phyloP scores from a whole-genome alignment of 2,113 vertebrate genomes.

The Ovis aries region ARS-UI_Ramb_v3.0 NC_056065.1:49272001-49272500 shows the following conservation, averaged over 20 bases:
- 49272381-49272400: not conserved
- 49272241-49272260: too few relatives aligned
- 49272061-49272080: not conserved
- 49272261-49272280: rapidly evolving
- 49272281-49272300: not conserved
- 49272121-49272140: not conserved
- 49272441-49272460: not conserved
- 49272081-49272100: not conserved
- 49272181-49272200: not conserved
- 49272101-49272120: not conserved
- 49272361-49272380: rapidly evolving
- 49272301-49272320: not conserved
- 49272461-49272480: too few relatives aligned
- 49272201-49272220: not conserved
- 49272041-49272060: not conserved
- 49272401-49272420: not conserved
- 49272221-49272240: too few relatives aligned
- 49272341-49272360: too few relatives aligned
- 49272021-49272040: not conserved
- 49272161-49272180: not conserved
- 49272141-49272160: not conserved
- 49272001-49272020: not conserved
- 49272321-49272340: too few relatives aligned
- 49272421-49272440: not conserved
- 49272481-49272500: rapidly evolving